A percentile compares a stretch with the other conserved stretches of the same genome.
phyloP scores from a whole-genome alignment of 2,888 invertebrate genomes.

The Adelognathus sp. region DNA sequence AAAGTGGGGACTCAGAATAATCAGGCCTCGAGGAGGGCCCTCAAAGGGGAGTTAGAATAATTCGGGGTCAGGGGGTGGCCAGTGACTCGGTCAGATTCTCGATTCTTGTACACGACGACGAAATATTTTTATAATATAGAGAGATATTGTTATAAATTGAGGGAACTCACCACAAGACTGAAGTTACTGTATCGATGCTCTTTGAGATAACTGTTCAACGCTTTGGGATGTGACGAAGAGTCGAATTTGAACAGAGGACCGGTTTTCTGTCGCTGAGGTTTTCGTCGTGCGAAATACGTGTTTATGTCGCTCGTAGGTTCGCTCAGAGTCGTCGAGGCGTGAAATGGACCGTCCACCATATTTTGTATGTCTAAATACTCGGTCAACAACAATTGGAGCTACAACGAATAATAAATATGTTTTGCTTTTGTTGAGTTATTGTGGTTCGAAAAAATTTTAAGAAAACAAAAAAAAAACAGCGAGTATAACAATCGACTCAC shows the following conservation, averaged over 20 bases:
- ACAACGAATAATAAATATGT: conserved; percentile 60
- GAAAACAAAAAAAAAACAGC: background rate
- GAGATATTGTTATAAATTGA: background rate
- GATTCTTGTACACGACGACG: too few relatives aligned
- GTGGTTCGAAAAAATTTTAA: background rate
- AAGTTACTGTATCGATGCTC: conserved; percentile 81
- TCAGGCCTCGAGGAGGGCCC: too few relatives aligned
- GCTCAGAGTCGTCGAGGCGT: conserved; percentile 81
- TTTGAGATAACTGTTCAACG: conserved; percentile 74
- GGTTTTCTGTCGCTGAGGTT: conserved; percentile 78
- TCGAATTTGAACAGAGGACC: conserved; percentile 73
- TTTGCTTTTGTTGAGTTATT: background rate
- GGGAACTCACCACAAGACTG: conserved; percentile 66
- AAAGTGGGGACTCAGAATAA: too few relatives aligned
- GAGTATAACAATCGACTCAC: conserved; percentile 82
- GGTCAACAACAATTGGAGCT: conserved; percentile 92
- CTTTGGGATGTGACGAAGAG: conserved; percentile 83
- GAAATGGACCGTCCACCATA: conserved; percentile 84
- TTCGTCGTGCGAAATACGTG: conserved; percentile 82
- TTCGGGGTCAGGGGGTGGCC: too few relatives aligned
- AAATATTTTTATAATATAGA: conserved; percentile 1
- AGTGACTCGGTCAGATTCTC: too few relatives aligned
- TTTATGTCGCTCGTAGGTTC: conserved; percentile 83
- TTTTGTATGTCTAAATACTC: conserved; percentile 95
- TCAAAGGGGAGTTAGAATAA: too few relatives aligned